phyloP scores from a whole-genome alignment of 2,888 invertebrate genomes.

The Caenorhabditis plicata region DNA sequence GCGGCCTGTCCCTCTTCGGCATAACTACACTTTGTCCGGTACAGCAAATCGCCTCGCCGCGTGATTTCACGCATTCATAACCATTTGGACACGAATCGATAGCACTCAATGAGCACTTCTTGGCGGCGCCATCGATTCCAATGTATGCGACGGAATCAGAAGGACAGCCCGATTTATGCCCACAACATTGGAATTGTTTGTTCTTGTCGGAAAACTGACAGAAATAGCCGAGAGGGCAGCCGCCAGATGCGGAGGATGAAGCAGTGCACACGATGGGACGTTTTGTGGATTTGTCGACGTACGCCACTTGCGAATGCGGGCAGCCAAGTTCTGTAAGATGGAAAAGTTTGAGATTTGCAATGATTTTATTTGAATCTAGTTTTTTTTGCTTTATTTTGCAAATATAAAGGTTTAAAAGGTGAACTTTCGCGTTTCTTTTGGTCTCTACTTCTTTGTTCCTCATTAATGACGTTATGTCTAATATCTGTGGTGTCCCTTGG shows the following conservation, averaged over 20 bases:
- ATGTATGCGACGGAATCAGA: conserved; percentile 52
- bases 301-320: conserved; percentile 54
- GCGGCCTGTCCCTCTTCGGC: conserved; percentile 15
- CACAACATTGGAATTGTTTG: conserved; percentile 59
- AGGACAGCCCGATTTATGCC: conserved; percentile 55
- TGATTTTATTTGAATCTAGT: conserved; percentile 10
- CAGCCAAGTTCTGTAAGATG: conserved; percentile 52
- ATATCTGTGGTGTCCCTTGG: too few species aligned
- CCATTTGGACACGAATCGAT: conserved; percentile 53
- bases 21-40: conserved; percentile 26
- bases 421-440: too few species aligned
- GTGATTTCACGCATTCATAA: conserved; percentile 45
- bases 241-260: conserved; percentile 34
- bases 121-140: conserved; percentile 48
- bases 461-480: too few species aligned
- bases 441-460: too few species aligned
- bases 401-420: not conserved
- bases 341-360: not conserved
- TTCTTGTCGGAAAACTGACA: conserved; percentile 61
- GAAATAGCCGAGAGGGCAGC: conserved; percentile 60
- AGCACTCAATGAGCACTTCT: conserved; percentile 41
- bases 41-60: conserved; percentile 49
- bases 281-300: conserved; percentile 31
- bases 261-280: conserved; percentile 44
- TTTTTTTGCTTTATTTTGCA: not conserved